Percentiles rank a stretch among this genome's conserved stretches.
Conservation (phyloP, 1,140 invertebrate species). For the Contarinia nasturtii region DNA sequence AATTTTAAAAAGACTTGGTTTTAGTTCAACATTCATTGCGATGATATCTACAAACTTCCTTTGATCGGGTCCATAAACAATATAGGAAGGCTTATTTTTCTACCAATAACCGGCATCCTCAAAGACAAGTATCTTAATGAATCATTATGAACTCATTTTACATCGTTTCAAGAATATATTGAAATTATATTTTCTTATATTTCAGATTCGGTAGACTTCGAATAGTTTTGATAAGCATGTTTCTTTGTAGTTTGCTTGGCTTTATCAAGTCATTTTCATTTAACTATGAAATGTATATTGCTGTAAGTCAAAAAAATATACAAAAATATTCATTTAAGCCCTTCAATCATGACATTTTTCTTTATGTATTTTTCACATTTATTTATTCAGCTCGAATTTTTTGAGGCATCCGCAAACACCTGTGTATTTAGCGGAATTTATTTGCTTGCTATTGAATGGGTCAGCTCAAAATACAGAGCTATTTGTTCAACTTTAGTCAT, state of each 20-base stretch:
- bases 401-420: no score
- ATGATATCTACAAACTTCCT: constrained; percentile 37
- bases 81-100: constrained; percentile 44
- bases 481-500: constrained; percentile 55
- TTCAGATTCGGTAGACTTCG: constrained; percentile 41
- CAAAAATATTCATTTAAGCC: no score
- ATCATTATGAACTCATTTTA: background rate
- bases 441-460: constrained; percentile 51
- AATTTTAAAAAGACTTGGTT: background rate
- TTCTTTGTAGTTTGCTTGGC: constrained; percentile 35
- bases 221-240: constrained; percentile 34
- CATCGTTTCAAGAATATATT: no score
- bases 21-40: constrained; percentile 24
- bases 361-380: no score
- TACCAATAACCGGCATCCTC: constrained; percentile 43
- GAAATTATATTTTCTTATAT: no score
- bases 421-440: no score
- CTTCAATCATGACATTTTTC: no score
- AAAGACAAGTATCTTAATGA: constrained; percentile 51
- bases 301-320: no score
- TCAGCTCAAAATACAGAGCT: constrained; percentile 50
- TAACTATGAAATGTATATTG: constrained; percentile 39
- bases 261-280: constrained; percentile 40
- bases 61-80: constrained; percentile 52
- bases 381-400: no score